phyloP scores from a whole-genome alignment of 2,888 invertebrate species.

The Tinea pellionella region DNA sequence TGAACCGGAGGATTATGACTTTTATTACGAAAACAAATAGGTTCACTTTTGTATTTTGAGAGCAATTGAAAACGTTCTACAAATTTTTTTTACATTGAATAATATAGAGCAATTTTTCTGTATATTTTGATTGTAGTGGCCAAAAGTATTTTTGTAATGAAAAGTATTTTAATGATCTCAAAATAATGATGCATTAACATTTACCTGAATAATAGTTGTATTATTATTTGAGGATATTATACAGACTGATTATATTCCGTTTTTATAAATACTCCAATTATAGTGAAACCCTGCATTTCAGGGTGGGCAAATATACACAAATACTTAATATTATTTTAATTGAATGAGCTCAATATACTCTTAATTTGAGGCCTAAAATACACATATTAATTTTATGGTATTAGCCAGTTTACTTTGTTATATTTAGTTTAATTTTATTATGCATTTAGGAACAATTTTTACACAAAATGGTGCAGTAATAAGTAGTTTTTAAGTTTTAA shows the following conservation, averaged over 20 bases:
- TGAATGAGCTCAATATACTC: neutral
- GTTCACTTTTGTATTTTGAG: neutral
- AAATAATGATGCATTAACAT: neutral
- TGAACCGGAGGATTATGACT: slow-evolving; percentile 93
- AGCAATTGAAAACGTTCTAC: neutral
- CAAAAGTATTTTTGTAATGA: slow-evolving; percentile 4
- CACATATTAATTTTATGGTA: too few relatives aligned
- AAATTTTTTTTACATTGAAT: neutral
- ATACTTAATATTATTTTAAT: too few relatives aligned
- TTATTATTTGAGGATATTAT: neutral
- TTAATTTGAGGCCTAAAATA: too few relatives aligned
- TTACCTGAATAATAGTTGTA: too few relatives aligned
- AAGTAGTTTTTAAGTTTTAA: neutral
- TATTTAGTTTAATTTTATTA: neutral
- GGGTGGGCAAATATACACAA: too few relatives aligned
- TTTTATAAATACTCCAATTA: too few relatives aligned
- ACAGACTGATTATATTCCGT: neutral
- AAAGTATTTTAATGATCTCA: neutral
- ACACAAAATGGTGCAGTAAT: neutral
- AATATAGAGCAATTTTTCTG: neutral
- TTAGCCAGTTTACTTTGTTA: neutral
- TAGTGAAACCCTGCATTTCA: too few relatives aligned
- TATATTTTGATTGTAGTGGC: slow-evolving; percentile 19
- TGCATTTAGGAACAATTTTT: neutral
- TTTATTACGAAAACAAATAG: slow-evolving; percentile 80